Base-by-base conservation (phyloP, 2,797 vertebrate species). In the Myiotriccus ornatus region DNA sequence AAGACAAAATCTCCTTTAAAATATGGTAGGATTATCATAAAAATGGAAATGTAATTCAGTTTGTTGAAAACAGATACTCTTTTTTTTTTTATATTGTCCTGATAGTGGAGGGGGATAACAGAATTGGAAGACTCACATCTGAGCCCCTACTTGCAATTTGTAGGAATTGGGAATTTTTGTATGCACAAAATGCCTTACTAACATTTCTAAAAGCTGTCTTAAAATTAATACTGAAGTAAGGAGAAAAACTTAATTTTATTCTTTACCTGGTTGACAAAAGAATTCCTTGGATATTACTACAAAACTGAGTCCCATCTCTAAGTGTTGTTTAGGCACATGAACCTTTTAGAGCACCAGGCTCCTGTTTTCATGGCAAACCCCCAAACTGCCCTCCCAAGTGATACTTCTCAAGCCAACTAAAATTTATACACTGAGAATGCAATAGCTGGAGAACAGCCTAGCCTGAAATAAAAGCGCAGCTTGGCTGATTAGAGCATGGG, bases 401-500 rank as follows among this genome's bases (percentile, higher is more conserved):
- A 94, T 88, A 78, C 35, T 94, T 82, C 73, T 60, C 71, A 59
- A 73, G 52, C 75, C 86, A 88, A 67, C 78, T 88, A 94, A 95
- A 95, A 97, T 95, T 95, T 94, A 96, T 85, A 87, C 88, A 67
- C 79, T 89, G 84, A 92, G 87, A 96, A 89, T 81, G 87, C 91
- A 94, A 94, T 81, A 87, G 74, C 78, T 95, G 95, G 95, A 92
- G 77, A 76, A 82, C 77, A 95, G 90, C 83, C 88, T 83, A 93
- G 59, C 34, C 56, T 86, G 78, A 89, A 84, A 93, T 63, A 85
- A 83, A 92, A 90, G 52, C 86, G 67, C 55, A 94, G 49, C 41
- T 82, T 94, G 89, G 93, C 82, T 94, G 84, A 94, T 91, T 90
- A 87, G 92, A 86, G 52, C 87, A 44, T 25, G 77, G 87, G 78